These are phyloP conservation scores for Porites divaricata DNA, from an alignment of 92 coral and sea anemone genomes.

Conservation along the genomic window DNA sequence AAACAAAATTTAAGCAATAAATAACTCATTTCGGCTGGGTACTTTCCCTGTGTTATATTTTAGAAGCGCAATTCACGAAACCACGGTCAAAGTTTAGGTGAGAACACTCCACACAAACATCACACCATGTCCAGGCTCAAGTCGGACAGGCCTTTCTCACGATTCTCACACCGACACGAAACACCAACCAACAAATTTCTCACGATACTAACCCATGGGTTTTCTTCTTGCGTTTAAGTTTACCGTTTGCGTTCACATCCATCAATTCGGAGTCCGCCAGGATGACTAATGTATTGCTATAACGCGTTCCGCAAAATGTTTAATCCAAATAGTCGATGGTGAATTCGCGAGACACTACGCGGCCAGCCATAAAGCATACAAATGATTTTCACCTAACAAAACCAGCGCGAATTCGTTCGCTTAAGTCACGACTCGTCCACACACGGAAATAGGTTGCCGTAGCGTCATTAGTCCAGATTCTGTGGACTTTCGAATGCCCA, in stretches of 20 bases:
- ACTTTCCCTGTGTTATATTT: neutral
- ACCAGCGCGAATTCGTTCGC: slow-evolving; percentile 36
- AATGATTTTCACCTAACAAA: slow-evolving; percentile 48
- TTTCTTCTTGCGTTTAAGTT: slow-evolving; percentile 96
- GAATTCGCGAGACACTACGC: slow-evolving; percentile 74
- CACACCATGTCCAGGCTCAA: slow-evolving; percentile 75
- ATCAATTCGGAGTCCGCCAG: slow-evolving; percentile 90
- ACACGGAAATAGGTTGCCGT: slow-evolving; percentile 22
- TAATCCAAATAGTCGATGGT: slow-evolving; percentile 68
- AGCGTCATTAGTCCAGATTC: neutral
- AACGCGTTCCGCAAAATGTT: slow-evolving; percentile 23
- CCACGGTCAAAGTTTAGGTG: slow-evolving; percentile 76
- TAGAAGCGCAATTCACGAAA: slow-evolving; percentile 51
- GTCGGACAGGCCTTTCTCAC: slow-evolving; percentile 89
- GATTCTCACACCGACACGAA: slow-evolving; percentile 79
- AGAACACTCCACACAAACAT: slow-evolving; percentile 84
- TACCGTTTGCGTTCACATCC: slow-evolving; percentile 79
- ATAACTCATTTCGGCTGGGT: neutral
- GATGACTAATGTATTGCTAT: slow-evolving; percentile 48
- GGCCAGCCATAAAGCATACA: slow-evolving; percentile 60
- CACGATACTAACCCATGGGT: slow-evolving; percentile 89
- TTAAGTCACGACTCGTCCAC: slow-evolving; percentile 39
- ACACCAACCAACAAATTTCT: slow-evolving; percentile 69
- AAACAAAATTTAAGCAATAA: slow-evolving; percentile 21
- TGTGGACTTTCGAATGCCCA: slow-evolving; percentile 6